Base-by-base conservation (phyloP, 2,797 vertebrate genomes). In the Xerus rutilus region DNA sequence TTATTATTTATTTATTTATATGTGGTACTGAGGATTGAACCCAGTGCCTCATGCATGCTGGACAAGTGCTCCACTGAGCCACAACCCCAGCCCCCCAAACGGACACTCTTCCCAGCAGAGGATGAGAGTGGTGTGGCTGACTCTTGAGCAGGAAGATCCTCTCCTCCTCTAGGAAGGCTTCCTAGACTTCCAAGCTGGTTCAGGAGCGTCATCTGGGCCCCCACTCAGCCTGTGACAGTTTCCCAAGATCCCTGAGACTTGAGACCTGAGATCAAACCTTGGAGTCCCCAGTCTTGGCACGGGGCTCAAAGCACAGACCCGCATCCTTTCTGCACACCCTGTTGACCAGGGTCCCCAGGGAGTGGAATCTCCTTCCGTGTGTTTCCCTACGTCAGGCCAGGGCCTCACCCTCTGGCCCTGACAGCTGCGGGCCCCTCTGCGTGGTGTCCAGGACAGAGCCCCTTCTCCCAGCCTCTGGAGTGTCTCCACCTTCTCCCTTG, bases 401-500 rank as follows among this genome's bases (percentile, higher is more conserved):
- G 52, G 43, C 20, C 64, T 23, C 2, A 0, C 43, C 87, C 70
- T 77, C 82, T 72, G 49, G 17, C 35, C 62, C 39, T 5, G 17
- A 7, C 23, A n/a, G 57, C 83, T 81, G 77, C 43, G 5, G 77
- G 82, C 88, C 43, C 17, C 52, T 65, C 30, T 3, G 0, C 2
- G 8, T 15, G 49, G 0, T 3, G 15, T 21, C 73, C 4, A 3
- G 76, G 35, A 7, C 23, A 0, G 8, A 85, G 21, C 59, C 70
- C 92, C 92, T 87, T 94, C 62, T 69, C 85, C 39, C 73, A 64
- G 95, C 64, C 8, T 3, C 45, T 5, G 74, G 92, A 93, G 54
- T 52, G 73, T 43, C 96, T 94, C 93, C 28, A 4, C 93, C 94
- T 74, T 89, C 57, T 95, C 89, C 65, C 97, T 96, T 98, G 98